These are phyloP conservation scores for Dromas ardeola DNA, from an alignment of 2,113 vertebrate species.

Conservation along the genomic window DNA sequence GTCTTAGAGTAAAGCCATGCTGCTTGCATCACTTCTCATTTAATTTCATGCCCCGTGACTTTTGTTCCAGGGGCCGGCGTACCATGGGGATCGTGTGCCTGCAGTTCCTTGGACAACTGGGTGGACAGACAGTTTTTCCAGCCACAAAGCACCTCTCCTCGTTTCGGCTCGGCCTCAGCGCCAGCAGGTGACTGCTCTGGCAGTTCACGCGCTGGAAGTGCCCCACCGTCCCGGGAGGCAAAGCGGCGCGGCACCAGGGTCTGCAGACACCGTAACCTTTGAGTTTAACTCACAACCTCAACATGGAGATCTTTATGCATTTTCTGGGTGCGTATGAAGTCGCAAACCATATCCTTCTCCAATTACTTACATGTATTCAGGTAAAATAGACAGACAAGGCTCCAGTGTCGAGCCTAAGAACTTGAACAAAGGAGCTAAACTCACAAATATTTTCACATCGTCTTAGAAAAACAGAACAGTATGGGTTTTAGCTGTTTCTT, in stretches of 20 bases:
- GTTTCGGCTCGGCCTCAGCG: too few relatives aligned
- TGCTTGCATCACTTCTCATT: neutral
- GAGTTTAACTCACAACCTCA: neutral
- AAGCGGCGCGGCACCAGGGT: neutral
- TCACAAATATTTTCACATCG: neutral
- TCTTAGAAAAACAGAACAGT: neutral
- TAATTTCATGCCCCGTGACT: neutral
- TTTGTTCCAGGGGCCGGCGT: neutral
- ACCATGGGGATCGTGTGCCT: neutral
- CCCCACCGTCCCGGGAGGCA: neutral
- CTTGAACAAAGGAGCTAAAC: neutral
- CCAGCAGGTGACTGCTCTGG: too few relatives aligned
- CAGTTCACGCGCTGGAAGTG: too few relatives aligned
- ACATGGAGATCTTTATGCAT: neutral
- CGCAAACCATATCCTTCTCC: neutral
- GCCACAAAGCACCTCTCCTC: neutral
- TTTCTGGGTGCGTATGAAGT: neutral
- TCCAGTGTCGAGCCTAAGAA: neutral
- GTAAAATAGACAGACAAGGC: neutral
- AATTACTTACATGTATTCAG: neutral
- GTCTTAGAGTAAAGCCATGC: neutral
- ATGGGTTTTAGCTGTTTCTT: neutral
- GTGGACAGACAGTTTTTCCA: neutral
- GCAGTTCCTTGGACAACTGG: neutral
- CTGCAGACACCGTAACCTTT: neutral